Percentiles rank a stretch among this genome's conserved stretches.
phyloP scores from a whole-genome alignment of 2,113 vertebrate genomes.

The Pithys albifrons region DNA sequence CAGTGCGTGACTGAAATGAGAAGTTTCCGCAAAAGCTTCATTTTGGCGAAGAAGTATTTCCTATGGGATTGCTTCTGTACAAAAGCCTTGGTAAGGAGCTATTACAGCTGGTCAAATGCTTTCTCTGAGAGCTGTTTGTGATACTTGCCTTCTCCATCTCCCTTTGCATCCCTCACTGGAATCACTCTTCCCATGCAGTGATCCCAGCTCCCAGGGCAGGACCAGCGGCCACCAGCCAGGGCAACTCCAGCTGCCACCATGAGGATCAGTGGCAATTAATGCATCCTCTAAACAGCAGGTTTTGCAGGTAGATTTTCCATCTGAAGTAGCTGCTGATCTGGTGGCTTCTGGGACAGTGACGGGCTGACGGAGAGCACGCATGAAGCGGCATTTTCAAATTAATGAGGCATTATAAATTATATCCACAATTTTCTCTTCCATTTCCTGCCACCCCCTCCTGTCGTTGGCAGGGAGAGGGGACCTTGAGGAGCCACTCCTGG shows the following conservation, averaged over 20 bases:
- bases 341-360: conserved; percentile 30
- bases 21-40: conserved; percentile 24
- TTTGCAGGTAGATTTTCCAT: conserved; percentile 49
- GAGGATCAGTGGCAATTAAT: neutral
- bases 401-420: conserved; percentile 60
- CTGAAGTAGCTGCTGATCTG: conserved; percentile 19
- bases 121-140: neutral
- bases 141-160: neutral
- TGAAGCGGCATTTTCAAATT: conserved; percentile 44
- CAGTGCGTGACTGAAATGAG: conserved; percentile 30
- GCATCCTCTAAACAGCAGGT: neutral
- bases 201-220: neutral
- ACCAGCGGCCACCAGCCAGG: fast-evolving
- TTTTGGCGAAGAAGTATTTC: conserved; percentile 19
- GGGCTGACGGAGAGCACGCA: conserved; percentile 16
- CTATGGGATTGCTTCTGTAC: neutral
- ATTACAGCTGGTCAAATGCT: neutral
- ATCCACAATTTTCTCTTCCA: conserved; percentile 44
- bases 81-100: neutral
- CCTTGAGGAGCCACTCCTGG: neutral
- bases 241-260: neutral
- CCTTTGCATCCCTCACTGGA: neutral
- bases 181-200: fast-evolving
- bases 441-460: conserved; percentile 35
- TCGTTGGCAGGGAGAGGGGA: neutral